Conservation (phyloP, 2,797 vertebrate genomes). For the Steatocranus sp. region DNA sequence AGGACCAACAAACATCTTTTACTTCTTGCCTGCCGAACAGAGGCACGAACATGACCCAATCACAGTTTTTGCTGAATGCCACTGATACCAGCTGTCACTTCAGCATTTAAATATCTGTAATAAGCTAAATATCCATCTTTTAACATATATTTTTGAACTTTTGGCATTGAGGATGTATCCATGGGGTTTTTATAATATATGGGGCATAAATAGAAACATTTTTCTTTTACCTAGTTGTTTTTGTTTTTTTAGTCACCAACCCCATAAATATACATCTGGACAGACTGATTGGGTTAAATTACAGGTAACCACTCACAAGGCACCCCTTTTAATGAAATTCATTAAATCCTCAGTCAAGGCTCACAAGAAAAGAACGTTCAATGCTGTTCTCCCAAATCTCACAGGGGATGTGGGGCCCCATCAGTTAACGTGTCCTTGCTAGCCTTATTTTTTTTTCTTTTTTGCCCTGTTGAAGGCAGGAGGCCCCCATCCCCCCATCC, state of each 20-base stretch:
- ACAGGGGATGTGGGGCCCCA: conserved; percentile 46
- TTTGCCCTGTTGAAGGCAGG: conserved; percentile 22
- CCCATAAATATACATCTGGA: background rate
- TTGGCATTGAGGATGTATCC: background rate
- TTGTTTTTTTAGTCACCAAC: conserved; percentile 4
- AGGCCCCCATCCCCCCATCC: conserved; percentile 29
- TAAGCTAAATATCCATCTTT: background rate
- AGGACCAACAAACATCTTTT: conserved; percentile 33
- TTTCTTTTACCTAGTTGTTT: background rate
- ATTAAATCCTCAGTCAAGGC: conserved; percentile 15
- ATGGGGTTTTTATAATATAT: background rate
- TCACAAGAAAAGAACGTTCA: conserved; percentile 22
- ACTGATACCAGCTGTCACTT: background rate
- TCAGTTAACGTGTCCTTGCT: conserved; percentile 41
- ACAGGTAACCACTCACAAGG: background rate
- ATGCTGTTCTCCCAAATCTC: conserved; percentile 26
- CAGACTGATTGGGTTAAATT: background rate
- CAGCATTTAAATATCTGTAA: background rate
- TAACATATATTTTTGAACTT: background rate
- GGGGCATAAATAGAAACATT: background rate
- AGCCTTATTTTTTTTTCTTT: conserved; percentile 19
- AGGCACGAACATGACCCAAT: conserved; percentile 4
- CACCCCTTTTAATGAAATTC: conserved; percentile 8
- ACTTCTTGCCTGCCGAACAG: conserved; percentile 15
- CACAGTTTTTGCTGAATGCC: background rate